Evolutionary conservation across 2,888 invertebrate genomes (phyloP), one percentile per base, ranked within the genome.

Genomic region (Melanchra persicariae): DNA sequence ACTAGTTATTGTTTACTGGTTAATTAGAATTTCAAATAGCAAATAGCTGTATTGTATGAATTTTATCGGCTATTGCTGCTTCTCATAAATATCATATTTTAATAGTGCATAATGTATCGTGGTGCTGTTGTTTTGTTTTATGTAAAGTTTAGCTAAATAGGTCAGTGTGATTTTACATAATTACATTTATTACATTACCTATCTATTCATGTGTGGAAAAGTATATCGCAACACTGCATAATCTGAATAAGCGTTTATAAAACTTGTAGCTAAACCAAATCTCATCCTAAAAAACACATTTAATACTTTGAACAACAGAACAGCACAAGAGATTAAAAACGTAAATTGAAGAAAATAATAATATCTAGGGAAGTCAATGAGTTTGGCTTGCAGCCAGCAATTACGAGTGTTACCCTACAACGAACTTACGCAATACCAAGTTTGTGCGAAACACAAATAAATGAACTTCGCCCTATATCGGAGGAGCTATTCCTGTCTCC

Each of bases 371-470:
- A n/a, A 84, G 79, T 74, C 77, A 68, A 79, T 82, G 82, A 79
- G 72, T 72, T 77, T 82, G 85, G 83, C 79, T n/a, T 55, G 37
- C 30, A 68, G 82, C 84, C 85, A 83, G 62, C 66, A 84, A 84
- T 83, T 79, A 82, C 55, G 22, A 51, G 58, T 69, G 68, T 63
- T 59, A 63, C 52, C 58, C 78, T 67, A 61, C 54, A 59, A 71
- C 51, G 49, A 77, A 79, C 81, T 81, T 73, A 81, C 72, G 71
- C 67, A 77, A 72, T 71, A 67, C 45, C 58, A 73, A 61, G 72
- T 77, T 81, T 30, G 52, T 62, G 47, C 34, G 60, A 54, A 81
- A 77, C 57, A 79, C 61, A 81, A 81, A 81, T 70, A 81, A 81
- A 70, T 82, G 78, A 80, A 80, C 69, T 81, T 74, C 45, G 6